Conservation (phyloP, 2,797 vertebrate genomes). For the Anguilla anguilla region DNA sequence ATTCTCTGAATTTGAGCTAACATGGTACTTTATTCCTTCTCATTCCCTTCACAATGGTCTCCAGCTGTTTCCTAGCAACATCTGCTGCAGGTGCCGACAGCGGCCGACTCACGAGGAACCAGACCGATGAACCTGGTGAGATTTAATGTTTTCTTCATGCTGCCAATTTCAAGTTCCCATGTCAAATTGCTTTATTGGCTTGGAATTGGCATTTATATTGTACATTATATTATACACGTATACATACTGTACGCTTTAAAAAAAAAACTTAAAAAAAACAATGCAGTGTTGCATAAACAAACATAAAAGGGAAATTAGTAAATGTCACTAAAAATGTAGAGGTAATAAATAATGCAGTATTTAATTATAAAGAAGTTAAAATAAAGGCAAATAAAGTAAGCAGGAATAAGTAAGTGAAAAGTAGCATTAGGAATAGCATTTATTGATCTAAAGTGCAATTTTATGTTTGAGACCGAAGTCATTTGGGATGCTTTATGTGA, state of each 20-base stretch:
- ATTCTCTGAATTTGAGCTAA: not conserved
- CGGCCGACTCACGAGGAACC: not conserved
- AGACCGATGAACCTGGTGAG: not conserved
- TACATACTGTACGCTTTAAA: no score
- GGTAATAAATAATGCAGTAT: no score
- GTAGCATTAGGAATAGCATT: not conserved
- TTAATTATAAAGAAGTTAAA: no score
- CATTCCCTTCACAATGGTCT: not conserved
- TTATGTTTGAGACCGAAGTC: not conserved
- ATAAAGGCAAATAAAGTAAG: no score
- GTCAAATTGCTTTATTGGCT: not conserved
- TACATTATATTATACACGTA: no score
- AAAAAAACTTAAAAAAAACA: no score
- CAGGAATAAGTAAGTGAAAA: no score
- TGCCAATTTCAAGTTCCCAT: not conserved
- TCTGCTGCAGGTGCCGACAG: not conserved
- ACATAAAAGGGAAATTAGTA: no score
- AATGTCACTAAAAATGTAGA: no score
- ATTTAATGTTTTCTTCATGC: not conserved
- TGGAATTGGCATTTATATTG: not conserved
- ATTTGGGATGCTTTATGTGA: not conserved
- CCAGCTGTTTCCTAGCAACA: slow-evolving; percentile 10
- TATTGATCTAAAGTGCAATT: not conserved
- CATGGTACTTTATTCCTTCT: not conserved
- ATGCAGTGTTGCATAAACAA: no score